Evolutionary conservation across 2,888 invertebrate species (phyloP).

Genomic region (Caradrina clavipalpis): DNA sequence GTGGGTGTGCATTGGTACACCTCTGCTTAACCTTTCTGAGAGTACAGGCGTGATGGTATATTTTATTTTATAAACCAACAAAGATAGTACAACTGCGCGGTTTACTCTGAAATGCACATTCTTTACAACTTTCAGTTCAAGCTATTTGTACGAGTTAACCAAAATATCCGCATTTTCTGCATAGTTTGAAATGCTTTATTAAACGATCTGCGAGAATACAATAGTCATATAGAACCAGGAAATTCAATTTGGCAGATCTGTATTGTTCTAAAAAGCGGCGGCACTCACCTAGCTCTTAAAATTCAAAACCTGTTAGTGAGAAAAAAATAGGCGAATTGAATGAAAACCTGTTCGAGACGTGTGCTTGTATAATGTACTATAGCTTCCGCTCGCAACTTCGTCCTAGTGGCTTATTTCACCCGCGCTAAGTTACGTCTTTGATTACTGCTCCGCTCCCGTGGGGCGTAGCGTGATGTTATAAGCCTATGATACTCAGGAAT

Average conservation of each 20-base stretch:
- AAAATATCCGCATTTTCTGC: slow-evolving; percentile 54
- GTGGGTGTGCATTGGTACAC: no score
- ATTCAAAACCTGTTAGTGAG: slow-evolving; percentile 38
- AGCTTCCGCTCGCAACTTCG: no score
- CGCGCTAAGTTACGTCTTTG: no score
- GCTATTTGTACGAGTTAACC: slow-evolving; percentile 36
- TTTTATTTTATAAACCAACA: not conserved
- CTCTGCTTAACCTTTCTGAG: no score
- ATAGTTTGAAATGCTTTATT: slow-evolving; percentile 40
- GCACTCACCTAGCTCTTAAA: slow-evolving; percentile 24
- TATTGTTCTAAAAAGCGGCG: slow-evolving; percentile 15
- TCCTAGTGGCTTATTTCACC: no score
- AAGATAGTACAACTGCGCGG: slow-evolving; percentile 17
- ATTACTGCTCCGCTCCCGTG: no score
- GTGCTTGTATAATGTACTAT: slow-evolving; percentile 7
- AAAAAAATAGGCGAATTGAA: slow-evolving; percentile 24
- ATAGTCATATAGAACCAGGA: slow-evolving; percentile 32
- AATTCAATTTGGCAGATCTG: slow-evolving; percentile 24
- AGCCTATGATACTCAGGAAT: no score
- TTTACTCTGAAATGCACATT: slow-evolving; percentile 31
- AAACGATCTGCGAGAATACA: slow-evolving; percentile 22
- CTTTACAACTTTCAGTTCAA: slow-evolving; percentile 40
- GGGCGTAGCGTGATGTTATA: no score
- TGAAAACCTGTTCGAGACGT: slow-evolving; percentile 36
- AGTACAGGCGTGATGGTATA: no score